phyloP scores from a whole-genome alignment of 2,888 invertebrate genomes.

The Nipponacmea schrenckii region DNA sequence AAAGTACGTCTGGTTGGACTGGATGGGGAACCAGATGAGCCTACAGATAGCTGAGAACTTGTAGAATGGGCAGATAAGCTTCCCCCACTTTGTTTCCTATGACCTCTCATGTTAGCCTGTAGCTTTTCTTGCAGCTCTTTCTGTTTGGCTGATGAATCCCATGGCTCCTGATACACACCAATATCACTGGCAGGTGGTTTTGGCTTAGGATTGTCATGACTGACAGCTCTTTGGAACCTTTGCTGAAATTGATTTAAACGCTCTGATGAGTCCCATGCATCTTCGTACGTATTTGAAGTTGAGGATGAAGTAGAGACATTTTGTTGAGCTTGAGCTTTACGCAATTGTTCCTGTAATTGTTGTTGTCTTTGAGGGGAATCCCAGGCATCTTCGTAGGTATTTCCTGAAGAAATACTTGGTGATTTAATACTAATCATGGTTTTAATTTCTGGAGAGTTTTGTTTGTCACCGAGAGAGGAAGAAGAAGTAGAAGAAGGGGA shows the following conservation, averaged over 20 bases:
- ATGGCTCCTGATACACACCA: constrained; percentile 50
- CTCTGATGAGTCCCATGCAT: constrained; percentile 56
- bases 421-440: background rate
- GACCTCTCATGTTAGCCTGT: constrained; percentile 11
- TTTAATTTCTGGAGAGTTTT: background rate
- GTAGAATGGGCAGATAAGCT: background rate
- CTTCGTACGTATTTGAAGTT: constrained; percentile 43
- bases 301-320: background rate
- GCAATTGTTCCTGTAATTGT: constrained; percentile 7
- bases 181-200: constrained; percentile 14
- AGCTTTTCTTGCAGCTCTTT: constrained; percentile 39
- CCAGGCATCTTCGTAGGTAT: constrained; percentile 38
- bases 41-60: constrained; percentile 5
- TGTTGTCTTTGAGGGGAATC: constrained; percentile 28
- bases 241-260: constrained; percentile 57
- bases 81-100: background rate
- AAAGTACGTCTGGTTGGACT: background rate
- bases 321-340: background rate
- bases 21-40: background rate
- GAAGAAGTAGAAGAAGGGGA: background rate
- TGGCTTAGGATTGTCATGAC: background rate
- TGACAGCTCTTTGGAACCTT: constrained; percentile 43
- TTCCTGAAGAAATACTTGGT: constrained; percentile 6
- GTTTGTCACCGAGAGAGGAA: constrained; percentile 3
- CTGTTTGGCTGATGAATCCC: constrained; percentile 47